Evolutionary conservation across 2,888 invertebrate genomes (phyloP).

Genomic region (Melinaea marsaeus): DNA sequence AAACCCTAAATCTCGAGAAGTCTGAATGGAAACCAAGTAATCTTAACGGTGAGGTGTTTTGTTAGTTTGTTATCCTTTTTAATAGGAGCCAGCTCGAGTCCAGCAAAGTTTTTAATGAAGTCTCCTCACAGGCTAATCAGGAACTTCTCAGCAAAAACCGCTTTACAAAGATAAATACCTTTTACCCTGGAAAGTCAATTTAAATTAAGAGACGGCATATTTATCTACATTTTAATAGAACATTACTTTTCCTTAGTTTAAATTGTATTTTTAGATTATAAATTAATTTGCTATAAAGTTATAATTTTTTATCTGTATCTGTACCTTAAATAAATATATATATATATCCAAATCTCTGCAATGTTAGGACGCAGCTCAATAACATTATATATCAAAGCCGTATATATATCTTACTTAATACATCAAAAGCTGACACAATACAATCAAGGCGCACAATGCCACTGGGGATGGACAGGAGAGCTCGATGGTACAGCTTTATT

Average conservation of each 20-base stretch:
- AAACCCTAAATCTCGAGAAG: constrained; percentile 11
- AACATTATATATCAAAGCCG: too few species aligned
- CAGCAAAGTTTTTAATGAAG: constrained; percentile 44
- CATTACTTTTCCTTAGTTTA: not conserved
- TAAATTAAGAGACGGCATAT: not conserved
- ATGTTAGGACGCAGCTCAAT: too few species aligned
- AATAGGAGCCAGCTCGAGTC: constrained; percentile 33
- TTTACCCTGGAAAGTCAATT: not conserved
- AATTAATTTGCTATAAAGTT: too few species aligned
- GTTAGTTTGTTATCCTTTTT: constrained; percentile 39
- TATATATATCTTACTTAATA: too few species aligned
- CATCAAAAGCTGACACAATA: not conserved
- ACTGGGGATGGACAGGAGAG: constrained; percentile 1
- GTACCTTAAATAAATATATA: too few species aligned
- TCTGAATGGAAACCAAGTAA: constrained; percentile 14
- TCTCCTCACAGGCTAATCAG: constrained; percentile 40
- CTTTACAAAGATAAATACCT: constrained; percentile 18
- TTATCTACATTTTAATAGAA: not conserved
- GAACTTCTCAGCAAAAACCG: constrained; percentile 30
- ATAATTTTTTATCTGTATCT: too few species aligned
- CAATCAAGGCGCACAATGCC: constrained; percentile 7
- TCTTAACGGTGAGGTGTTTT: constrained; percentile 23
- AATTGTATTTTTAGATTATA: too few species aligned
- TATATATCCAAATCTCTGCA: too few species aligned
- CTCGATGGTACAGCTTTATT: too few species aligned